Percentiles rank a stretch among this genome's conserved stretches.
phyloP scores from a whole-genome alignment of 2,113 vertebrate species.

The Willisornis vidua region DNA sequence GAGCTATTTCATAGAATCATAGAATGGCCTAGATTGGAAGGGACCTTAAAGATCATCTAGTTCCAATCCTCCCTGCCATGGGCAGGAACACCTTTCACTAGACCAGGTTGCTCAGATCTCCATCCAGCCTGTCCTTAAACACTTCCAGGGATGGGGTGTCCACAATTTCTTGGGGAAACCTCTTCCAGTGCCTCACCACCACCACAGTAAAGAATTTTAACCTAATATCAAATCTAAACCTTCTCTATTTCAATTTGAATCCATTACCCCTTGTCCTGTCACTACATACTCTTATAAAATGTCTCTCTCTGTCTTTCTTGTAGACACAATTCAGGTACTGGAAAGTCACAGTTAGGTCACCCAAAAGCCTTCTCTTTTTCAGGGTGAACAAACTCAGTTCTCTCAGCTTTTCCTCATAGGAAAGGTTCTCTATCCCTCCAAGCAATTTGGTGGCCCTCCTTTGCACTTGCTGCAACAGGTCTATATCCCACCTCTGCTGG shows the following conservation, averaged over 20 bases:
- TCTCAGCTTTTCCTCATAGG: not conserved
- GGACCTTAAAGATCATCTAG: not conserved
- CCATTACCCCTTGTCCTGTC: not conserved
- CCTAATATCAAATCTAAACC: not conserved
- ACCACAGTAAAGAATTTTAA: not conserved
- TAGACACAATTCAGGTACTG: not conserved
- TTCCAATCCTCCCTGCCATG: not conserved
- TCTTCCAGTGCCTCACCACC: not conserved
- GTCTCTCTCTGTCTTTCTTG: not conserved
- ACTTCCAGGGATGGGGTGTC: not conserved
- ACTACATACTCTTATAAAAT: not conserved
- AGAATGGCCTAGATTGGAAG: not conserved
- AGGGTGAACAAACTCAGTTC: not conserved
- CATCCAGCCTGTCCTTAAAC: not conserved
- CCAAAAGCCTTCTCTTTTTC: not conserved
- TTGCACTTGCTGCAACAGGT: accelerated
- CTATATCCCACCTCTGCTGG: not conserved
- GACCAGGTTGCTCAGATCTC: not conserved
- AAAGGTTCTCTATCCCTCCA: not conserved
- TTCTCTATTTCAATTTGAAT: not conserved
- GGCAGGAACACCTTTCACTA: not conserved
- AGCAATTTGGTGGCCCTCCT: not conserved
- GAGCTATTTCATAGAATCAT: not conserved
- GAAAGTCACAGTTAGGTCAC: not conserved
- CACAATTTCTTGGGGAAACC: not conserved